These are phyloP conservation scores for Betta splendens DNA, from an alignment of 2,797 vertebrate genomes.

Conservation along the genomic window DNA sequence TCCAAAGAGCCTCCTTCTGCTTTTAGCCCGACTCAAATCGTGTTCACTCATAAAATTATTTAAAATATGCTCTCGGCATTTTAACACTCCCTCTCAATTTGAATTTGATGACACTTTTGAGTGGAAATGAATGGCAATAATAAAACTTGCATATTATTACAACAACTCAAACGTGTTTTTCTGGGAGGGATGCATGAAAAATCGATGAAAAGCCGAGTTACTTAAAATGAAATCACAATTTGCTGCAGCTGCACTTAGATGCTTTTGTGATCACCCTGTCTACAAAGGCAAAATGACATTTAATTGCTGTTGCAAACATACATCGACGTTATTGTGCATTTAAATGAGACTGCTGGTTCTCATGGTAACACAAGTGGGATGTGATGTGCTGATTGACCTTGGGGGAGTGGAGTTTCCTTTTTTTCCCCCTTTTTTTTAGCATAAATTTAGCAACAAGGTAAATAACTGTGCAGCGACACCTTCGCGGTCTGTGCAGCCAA, in stretches of 20 bases:
- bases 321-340: constrained; percentile 78
- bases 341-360: constrained; percentile 76
- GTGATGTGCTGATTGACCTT: constrained; percentile 77
- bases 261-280: constrained; percentile 46
- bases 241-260: constrained; percentile 31
- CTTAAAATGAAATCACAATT: constrained; percentile 46
- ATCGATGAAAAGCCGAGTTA: constrained; percentile 46
- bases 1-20: constrained; percentile 46
- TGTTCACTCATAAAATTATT: constrained; percentile 64
- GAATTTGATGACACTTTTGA: constrained; percentile 35
- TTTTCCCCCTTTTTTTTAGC: constrained; percentile 42
- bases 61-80: constrained; percentile 56
- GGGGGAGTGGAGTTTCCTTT: constrained; percentile 58
- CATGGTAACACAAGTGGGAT: constrained; percentile 79
- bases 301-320: constrained; percentile 78
- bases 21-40: constrained; percentile 65
- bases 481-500: constrained; percentile 10
- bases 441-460: constrained; percentile 51
- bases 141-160: constrained; percentile 58
- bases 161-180: constrained; percentile 45
- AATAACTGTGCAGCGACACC: constrained; percentile 20
- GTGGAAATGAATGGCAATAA: constrained; percentile 40
- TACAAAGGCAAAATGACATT: constrained; percentile 72
- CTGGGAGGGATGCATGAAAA: constrained; percentile 40
- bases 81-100: constrained; percentile 55